Conservation (phyloP, 2,797 vertebrate species). For the Potorous gilbertii region DNA sequence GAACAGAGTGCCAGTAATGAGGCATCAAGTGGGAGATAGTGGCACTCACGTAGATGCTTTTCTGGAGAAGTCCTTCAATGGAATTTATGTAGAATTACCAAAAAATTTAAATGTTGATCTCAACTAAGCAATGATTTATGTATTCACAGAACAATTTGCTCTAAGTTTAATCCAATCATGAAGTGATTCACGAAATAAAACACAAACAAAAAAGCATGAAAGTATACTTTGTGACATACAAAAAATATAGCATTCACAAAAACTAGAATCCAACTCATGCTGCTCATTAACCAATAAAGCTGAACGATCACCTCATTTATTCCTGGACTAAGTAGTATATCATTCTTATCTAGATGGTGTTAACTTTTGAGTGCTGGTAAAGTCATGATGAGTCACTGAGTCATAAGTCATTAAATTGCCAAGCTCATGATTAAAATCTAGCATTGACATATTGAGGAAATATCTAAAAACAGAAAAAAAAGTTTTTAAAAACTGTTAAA, state of each 20-base stretch:
- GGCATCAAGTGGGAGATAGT: neutral
- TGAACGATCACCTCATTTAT: neutral
- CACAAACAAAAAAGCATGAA: neutral
- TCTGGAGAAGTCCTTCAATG: constrained; percentile 36
- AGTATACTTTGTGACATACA: constrained; percentile 1
- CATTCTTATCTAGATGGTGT: constrained; percentile 21
- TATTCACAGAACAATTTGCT: constrained; percentile 40
- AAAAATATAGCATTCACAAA: neutral
- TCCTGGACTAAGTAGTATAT: neutral
- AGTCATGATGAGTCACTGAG: neutral
- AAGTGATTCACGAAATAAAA: neutral
- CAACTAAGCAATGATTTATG: constrained; percentile 49
- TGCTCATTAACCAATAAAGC: constrained; percentile 7
- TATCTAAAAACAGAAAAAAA: constrained; percentile 10
- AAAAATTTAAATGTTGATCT: constrained; percentile 33
- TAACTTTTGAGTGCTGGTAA: neutral
- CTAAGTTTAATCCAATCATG: constrained; percentile 43
- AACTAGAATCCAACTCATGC: neutral
- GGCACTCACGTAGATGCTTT: constrained; percentile 29
- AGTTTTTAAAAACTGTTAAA: constrained; percentile 49
- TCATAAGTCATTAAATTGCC: neutral
- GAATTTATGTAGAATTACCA: neutral
- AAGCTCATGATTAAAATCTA: constrained; percentile 13
- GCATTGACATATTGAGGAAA: neutral
- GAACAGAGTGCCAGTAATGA: neutral